Evolutionary conservation across 2,888 invertebrate genomes (phyloP).

Genomic region (Patella pellucida): DNA sequence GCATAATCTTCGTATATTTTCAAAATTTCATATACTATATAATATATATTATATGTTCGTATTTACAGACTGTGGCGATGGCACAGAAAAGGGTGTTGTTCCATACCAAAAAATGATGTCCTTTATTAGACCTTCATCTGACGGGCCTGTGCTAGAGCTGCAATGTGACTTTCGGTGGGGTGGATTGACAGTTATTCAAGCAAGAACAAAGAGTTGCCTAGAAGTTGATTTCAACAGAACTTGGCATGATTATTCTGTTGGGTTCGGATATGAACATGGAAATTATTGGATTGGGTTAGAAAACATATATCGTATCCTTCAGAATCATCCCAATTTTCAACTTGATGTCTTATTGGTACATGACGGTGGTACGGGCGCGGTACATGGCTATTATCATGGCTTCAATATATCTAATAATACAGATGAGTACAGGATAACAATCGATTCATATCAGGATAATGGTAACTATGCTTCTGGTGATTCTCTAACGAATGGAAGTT

Average conservation of each 20-base stretch:
- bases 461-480: not conserved
- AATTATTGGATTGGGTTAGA: not conserved
- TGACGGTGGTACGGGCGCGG: not conserved
- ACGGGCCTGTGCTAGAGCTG: not conserved
- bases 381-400: not conserved
- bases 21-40: not conserved
- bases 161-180: not conserved
- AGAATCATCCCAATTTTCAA: not conserved
- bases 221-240: conserved; percentile 8
- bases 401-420: not conserved
- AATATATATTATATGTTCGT: too few relatives aligned
- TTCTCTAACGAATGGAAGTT: not conserved
- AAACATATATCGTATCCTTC: not conserved
- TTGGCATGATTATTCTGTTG: not conserved
- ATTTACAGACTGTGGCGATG: not conserved
- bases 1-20: not conserved
- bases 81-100: not conserved
- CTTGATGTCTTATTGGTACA: not conserved
- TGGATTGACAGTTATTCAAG: not conserved
- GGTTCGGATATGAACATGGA: not conserved
- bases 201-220: not conserved
- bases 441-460: not conserved
- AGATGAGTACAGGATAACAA: not conserved
- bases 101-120: not conserved
- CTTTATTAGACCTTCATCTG: not conserved